Evolutionary conservation across 2,888 invertebrate genomes (phyloP), one percentile per base, ranked within the genome.

Genomic region (Flabesymbios commensalis): DNA sequence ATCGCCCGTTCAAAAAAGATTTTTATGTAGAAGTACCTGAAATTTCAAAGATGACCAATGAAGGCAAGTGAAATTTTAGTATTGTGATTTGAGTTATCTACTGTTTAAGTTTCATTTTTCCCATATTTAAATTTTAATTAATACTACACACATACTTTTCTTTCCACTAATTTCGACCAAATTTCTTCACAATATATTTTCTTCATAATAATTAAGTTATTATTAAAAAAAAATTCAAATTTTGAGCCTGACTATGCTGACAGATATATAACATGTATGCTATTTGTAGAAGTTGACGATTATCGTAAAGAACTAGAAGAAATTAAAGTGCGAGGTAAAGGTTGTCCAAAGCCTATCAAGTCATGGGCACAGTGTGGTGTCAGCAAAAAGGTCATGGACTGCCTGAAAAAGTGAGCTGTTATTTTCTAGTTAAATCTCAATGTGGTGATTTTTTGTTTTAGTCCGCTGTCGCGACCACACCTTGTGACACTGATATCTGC

Each of bases 341-440:
- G 93, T 7, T 96, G 95, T 79, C 99, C 99, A 0, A 95, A 94
- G 78, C 88, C 88, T 4, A 93, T 99, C 63, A 92, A 89, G 84
- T 89, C 90, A 0, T 99, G 99, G 99, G 96, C 99, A 0, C 99
- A 99, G 76, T 96, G 95, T 80, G 99, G 99, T 3, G 93, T 97
- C 24, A 94, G 94, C 65, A 94, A 94, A 79, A 96, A 94, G 80
- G 93, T 97, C 80, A 86, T 97, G 83, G 96, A 96, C 75, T 88
- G 92, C 69, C 84, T 99, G 60, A 95, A 93, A 82, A 94, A 90
- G 84, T 87, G 90, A 61, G 88, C 61, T 10, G 4, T 63, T 7
- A 55, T 31, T 32, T 61, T n/a, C n/a, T 54, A 10, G n/a, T n/a
- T n/a, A n/a, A n/a, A n/a, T n/a, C n/a, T n/a, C n/a, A n/a, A n/a